A percentile compares a stretch with the other conserved stretches of the same genome.
Conservation (phyloP, 2,113 vertebrate genomes). For the Regulus satrapa region DNA sequence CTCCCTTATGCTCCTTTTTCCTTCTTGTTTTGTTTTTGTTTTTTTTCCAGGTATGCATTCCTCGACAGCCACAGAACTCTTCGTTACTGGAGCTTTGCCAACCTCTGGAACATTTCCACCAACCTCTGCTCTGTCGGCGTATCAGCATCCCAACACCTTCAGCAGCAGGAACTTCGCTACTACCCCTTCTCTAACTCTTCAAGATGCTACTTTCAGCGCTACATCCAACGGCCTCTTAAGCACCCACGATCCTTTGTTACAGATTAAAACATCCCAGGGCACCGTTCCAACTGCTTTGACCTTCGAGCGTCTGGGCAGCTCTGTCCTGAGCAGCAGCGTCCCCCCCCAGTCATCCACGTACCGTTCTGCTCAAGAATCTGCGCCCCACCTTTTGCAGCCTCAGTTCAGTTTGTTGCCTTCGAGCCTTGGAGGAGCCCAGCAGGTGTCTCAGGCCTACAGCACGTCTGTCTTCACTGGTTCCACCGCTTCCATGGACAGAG, state of each 20-base stretch:
- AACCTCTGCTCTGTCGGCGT: slow-evolving; percentile 84
- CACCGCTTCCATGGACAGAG: slow-evolving; percentile 90
- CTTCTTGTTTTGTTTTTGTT: slow-evolving; percentile 65
- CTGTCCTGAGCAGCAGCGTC: slow-evolving; percentile 81
- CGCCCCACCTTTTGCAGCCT: slow-evolving; percentile 94
- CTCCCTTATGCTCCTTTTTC: slow-evolving; percentile 17
- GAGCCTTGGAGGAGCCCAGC: slow-evolving; percentile 80
- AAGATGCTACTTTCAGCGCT: slow-evolving; percentile 88
- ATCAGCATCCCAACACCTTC: slow-evolving; percentile 90
- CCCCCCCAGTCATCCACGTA: slow-evolving; percentile 97
- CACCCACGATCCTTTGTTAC: slow-evolving; percentile 86
- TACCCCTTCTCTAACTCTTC: slow-evolving; percentile 86
- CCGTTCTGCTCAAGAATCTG: slow-evolving; percentile 97
- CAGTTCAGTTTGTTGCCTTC: slow-evolving; percentile 91
- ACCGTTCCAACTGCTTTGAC: slow-evolving; percentile 86
- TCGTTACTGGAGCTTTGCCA: slow-evolving; percentile 91
- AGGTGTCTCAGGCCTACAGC: slow-evolving; percentile 83
- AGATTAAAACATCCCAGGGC: slow-evolving; percentile 89
- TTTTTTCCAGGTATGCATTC: slow-evolving; percentile 85
- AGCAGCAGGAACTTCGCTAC: slow-evolving; percentile 87
- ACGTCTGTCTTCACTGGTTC: slow-evolving; percentile 88
- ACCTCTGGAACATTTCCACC: slow-evolving; percentile 90
- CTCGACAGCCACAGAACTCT: slow-evolving; percentile 86
- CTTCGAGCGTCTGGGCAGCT: slow-evolving; percentile 86
- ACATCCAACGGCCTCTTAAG: slow-evolving; percentile 89